These are phyloP conservation scores for Hirundo rustica DNA, from an alignment of 2,797 vertebrate species.

Conservation along the genomic window DNA sequence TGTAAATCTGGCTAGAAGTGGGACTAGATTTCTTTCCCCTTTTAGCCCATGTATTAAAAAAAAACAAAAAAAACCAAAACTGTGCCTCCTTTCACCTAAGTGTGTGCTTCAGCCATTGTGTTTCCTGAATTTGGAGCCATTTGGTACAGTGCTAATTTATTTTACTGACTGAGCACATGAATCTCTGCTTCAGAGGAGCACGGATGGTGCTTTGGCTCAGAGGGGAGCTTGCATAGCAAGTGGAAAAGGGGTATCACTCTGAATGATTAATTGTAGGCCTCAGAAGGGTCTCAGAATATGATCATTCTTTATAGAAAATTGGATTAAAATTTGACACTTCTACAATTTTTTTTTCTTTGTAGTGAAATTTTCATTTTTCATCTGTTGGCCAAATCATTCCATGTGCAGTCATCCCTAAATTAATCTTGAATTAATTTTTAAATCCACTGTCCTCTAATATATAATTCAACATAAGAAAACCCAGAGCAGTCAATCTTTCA, in stretches of 20 bases:
- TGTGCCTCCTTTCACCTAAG: conserved; percentile 33
- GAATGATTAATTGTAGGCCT: conserved; percentile 71
- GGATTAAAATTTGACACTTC: conserved; percentile 74
- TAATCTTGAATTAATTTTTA: conserved; percentile 80
- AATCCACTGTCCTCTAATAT: conserved; percentile 72
- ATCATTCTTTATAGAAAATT: conserved; percentile 74
- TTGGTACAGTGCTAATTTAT: conserved; percentile 59
- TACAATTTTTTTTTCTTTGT: conserved; percentile 68
- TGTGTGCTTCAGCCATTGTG: conserved; percentile 44
- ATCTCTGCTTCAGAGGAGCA: conserved; percentile 31
- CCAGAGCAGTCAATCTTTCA: conserved; percentile 84
- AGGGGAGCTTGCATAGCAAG: conserved; percentile 55
- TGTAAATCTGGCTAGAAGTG: conserved; percentile 36
- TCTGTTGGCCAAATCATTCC: conserved; percentile 72
- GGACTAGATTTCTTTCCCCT: not conserved
- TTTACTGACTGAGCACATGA: conserved; percentile 47
- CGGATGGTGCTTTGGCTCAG: conserved; percentile 18
- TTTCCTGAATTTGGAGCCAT: conserved; percentile 59
- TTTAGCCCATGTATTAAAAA: not conserved
- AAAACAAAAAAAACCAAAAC: not conserved
- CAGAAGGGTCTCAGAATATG: conserved; percentile 62
- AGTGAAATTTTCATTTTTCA: conserved; percentile 76
- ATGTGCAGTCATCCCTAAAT: conserved; percentile 67
- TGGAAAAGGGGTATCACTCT: conserved; percentile 33
- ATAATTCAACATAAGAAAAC: conserved; percentile 77